Percentiles rank a stretch among this genome's conserved stretches.
Evolutionary conservation across 2,797 vertebrate species (phyloP).

Genomic region (Petrocephalus sullivani): DNA sequence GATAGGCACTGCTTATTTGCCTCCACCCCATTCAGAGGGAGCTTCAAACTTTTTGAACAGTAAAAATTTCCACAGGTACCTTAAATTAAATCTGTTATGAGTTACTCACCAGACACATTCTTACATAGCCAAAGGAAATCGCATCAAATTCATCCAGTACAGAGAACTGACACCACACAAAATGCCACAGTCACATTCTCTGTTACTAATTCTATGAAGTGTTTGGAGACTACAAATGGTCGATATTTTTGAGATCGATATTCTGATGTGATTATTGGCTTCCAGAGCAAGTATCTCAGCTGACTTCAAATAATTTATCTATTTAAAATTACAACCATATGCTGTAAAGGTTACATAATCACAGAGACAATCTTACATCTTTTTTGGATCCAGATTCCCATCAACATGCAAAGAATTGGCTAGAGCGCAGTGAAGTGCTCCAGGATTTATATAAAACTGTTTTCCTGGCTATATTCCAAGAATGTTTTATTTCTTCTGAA

Average conservation of each 20-base stretch:
- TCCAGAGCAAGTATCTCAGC: neutral
- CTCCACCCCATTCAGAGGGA: neutral
- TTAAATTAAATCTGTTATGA: neutral
- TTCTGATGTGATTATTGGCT: neutral
- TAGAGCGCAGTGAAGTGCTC: neutral
- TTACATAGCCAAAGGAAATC: neutral
- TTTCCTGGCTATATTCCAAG: neutral
- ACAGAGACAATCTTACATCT: neutral
- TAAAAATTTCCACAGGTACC: neutral
- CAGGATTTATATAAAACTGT: neutral
- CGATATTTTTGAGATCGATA: neutral
- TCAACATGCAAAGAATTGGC: neutral
- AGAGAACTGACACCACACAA: neutral
- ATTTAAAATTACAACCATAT: conserved; percentile 1
- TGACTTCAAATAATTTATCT: neutral
- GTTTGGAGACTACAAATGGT: neutral
- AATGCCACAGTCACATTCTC: neutral
- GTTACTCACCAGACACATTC: neutral
- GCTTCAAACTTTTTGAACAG: neutral
- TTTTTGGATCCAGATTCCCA: neutral
- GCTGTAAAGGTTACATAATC: neutral
- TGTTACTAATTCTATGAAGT: neutral
- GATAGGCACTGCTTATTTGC: neutral
- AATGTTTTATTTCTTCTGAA: neutral
- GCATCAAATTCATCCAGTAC: neutral